Base-by-base conservation (phyloP, 2,113 vertebrate species). In the Calyptommatus sinebrachiatus region DNA sequence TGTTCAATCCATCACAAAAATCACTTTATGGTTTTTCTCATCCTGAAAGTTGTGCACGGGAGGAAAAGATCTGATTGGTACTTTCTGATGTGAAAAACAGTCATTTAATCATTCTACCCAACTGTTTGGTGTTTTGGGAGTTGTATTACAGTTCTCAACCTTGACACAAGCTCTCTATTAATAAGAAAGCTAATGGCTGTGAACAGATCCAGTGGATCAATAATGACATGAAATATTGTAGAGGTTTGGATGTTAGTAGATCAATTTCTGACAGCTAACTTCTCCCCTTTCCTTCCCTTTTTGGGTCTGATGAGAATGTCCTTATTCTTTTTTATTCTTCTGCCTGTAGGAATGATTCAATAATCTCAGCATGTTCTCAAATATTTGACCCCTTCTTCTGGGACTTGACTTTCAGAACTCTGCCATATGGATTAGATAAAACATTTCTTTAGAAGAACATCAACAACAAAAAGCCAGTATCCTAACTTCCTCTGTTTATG, bases 401-500 rank as follows among this genome's bases (percentile, higher is more conserved):
- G 71, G 83, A 41, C 88, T 74, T 57, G 76, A 90, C 24, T 76
- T 79, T 86, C 14, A 16, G 86, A 73, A 74, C 74, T 84, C 82
- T 84, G 80, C 63, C 86, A 84, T 89, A 76, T 82, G 87, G 78
- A 74, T 87, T 89, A 86, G 91, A 83, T 86, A 70, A 86, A 86
- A 87, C 78, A 78, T 81, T 71, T 28, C 72, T 81, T 84, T 61
- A 82, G 62, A 53, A 82, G 62, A 53, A 21, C 12, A 57, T 11
- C 48, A 50, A 50, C 68, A 69, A 28, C 79, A 81, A 78, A 66
- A 77, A 79, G 60, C 53, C 10, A 87, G 80, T 86, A 73, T 91
- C 89, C 65, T 76, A 73, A 63, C 87, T 95, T 93, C 91, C 91
- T 94, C 81, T 94, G 90, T 93, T 93, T 91, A 82, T 88, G 35